Conservation (phyloP, 2,888 invertebrate species). For the Clistopyga incitator region DNA sequence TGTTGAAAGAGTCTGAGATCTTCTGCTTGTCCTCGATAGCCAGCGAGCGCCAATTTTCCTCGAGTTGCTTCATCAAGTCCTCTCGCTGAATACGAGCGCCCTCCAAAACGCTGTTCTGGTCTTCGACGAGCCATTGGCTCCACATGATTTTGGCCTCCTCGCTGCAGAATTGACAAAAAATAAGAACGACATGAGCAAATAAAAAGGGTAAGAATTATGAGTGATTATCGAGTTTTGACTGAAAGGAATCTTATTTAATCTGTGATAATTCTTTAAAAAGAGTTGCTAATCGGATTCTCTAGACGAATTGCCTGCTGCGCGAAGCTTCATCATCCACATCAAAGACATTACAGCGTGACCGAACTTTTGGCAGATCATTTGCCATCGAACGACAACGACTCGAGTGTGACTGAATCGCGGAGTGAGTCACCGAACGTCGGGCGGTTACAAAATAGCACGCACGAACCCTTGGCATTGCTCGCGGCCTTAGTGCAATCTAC, state of each 20-base stretch:
- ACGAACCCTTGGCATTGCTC: conserved; percentile 77
- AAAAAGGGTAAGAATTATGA: neutral
- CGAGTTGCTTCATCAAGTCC: conserved; percentile 75
- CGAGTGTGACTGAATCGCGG: conserved; percentile 54
- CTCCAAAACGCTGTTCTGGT: conserved; percentile 72
- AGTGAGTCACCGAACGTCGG: conserved; percentile 58
- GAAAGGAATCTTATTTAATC: neutral
- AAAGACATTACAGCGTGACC: conserved; percentile 4
- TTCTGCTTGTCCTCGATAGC: conserved; percentile 77
- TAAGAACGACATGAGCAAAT: neutral
- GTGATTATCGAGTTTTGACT: neutral
- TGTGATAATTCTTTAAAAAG: neutral
- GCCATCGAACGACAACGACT: conserved; percentile 11
- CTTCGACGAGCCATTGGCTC: conserved; percentile 80
- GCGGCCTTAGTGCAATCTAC: conserved; percentile 50
- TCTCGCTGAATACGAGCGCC: conserved; percentile 73
- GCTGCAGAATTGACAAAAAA: conserved; percentile 66
- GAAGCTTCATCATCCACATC: neutral
- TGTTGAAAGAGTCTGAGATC: conserved; percentile 74
- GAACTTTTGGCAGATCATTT: conserved; percentile 21
- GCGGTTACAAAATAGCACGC: conserved; percentile 68
- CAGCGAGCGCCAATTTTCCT: conserved; percentile 79
- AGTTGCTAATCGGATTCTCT: neutral
- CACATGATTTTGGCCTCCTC: conserved; percentile 80
- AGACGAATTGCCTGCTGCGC: neutral